Evolutionary conservation across 1,140 invertebrate species (phyloP).

Genomic region (Macrostomum lignano): DNA sequence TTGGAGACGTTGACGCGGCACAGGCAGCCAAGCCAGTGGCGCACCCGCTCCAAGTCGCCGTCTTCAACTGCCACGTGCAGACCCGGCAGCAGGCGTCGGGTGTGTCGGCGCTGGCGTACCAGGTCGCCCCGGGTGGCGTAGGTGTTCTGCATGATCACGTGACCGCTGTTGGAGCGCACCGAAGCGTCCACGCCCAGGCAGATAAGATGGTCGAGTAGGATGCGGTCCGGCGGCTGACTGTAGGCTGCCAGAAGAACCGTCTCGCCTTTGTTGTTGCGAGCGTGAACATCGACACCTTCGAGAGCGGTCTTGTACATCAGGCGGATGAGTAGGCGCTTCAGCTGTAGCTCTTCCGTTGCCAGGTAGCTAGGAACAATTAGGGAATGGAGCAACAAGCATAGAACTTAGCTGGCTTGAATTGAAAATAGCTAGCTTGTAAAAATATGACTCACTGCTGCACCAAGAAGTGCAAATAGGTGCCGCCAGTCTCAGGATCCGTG

Average conservation of each 20-base stretch:
- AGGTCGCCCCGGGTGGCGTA: constrained; percentile 10
- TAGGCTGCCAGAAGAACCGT: constrained; percentile 8
- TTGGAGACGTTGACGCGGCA: constrained; percentile 8
- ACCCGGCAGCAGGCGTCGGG: constrained; percentile 9
- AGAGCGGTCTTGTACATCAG: constrained; percentile 9
- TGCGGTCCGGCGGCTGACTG: constrained; percentile 7
- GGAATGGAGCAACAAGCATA: too few species aligned
- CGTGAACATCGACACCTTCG: constrained; percentile 10
- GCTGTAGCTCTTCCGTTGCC: too few species aligned
- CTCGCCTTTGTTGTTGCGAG: constrained; percentile 8
- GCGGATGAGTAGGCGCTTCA: constrained; percentile 8
- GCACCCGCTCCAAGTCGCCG: constrained; percentile 9
- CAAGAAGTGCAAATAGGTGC: constrained; percentile 3
- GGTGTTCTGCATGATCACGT: constrained; percentile 7
- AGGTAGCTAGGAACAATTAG: too few species aligned
- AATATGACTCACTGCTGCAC: too few species aligned
- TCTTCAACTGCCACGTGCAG: constrained; percentile 10
- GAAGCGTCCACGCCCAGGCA: constrained; percentile 10
- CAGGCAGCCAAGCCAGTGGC: constrained; percentile 9
- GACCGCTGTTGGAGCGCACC: constrained; percentile 7
- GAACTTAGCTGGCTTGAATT: too few species aligned
- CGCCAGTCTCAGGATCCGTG: constrained; percentile 6
- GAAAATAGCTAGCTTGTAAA: too few species aligned
- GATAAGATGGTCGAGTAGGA: constrained; percentile 10
- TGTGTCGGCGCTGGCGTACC: constrained; percentile 7